Evolutionary conservation across 1,140 invertebrate species (phyloP), one percentile per base, ranked within the genome.

Genomic region (Drosophila santomea): DNA sequence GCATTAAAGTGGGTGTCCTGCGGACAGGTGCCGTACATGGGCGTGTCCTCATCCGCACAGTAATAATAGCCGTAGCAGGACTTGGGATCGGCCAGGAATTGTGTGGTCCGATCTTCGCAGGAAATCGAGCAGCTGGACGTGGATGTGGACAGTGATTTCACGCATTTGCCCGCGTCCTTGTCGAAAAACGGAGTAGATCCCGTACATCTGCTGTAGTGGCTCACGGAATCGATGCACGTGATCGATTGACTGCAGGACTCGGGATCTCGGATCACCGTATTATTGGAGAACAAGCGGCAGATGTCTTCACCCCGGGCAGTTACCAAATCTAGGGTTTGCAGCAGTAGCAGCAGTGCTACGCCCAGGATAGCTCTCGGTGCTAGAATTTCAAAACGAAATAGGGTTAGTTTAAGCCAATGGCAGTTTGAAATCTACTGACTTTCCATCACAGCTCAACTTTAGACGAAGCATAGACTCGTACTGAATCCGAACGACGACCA

Each of bases 11-110:
- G 86, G 3, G 66, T 78, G 0, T 39, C 36, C 1, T 68, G 56
- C 7, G 73, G 61, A 47, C 90, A 91, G 3, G 20, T 61, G 51
- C 90, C 85, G 5, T 74, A 72, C 15, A 61, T 4, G 20, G 58
- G 58, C 11, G 67, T 73, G 23, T 72, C 41, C 32, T 75, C 47
- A 11, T 64, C 54, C 6, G 55, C 7, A 44, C 90, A 91, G 43
- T 81, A 91, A 10, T 84, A 91, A 32, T 80, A 88, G 14, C 84
- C 88, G 5, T 57, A 78, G 43, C 88, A 91, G 12, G 88, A 88
- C 50, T 89, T 84, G 1, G 82, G 88, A 62, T 91, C 88, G 5
- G 56, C 51, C 1, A 84, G 12, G n/a, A 78, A 91, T n/a, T 47
- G 35, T 5, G 4, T 45, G 1, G 43, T 23, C 14, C 50, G 12